These are phyloP conservation scores for Spheniscus humboldti DNA, from an alignment of 2,797 vertebrate species.

Conservation along the genomic window DNA sequence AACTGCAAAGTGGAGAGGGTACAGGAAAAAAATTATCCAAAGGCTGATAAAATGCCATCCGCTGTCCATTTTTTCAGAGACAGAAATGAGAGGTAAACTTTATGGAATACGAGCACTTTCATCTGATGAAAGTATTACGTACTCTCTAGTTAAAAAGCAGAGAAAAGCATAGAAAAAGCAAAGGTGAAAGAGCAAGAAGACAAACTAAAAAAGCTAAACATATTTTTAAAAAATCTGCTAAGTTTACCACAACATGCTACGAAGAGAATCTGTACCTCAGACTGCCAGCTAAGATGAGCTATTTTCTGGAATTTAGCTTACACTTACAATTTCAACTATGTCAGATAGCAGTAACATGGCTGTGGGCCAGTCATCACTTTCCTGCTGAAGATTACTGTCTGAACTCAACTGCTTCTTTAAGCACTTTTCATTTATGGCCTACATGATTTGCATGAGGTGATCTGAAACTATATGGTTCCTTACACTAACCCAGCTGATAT, in stretches of 20 bases:
- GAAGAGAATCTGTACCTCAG: neutral
- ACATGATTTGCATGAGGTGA: neutral
- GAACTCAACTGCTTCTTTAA: neutral
- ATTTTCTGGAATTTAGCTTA: neutral
- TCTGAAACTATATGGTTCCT: neutral
- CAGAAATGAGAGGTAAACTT: neutral
- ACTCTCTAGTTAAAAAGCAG: neutral
- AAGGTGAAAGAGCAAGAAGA: neutral
- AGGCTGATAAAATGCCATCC: neutral
- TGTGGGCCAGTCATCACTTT: neutral
- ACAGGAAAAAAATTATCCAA: neutral
- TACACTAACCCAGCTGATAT: neutral
- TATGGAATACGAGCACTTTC: neutral
- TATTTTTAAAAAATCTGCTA: neutral
- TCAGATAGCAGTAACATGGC: neutral
- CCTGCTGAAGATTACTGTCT: neutral
- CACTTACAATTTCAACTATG: neutral
- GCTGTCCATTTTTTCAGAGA: neutral
- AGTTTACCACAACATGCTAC: fast-evolving
- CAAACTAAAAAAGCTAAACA: neutral
- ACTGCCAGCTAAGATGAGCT: neutral
- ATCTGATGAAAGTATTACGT: neutral
- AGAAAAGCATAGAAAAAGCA: neutral
- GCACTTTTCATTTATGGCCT: neutral
- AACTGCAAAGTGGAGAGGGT: neutral